Evolutionary conservation across 2,113 vertebrate genomes (phyloP).

Genomic region (Etheostoma cragini): DNA sequence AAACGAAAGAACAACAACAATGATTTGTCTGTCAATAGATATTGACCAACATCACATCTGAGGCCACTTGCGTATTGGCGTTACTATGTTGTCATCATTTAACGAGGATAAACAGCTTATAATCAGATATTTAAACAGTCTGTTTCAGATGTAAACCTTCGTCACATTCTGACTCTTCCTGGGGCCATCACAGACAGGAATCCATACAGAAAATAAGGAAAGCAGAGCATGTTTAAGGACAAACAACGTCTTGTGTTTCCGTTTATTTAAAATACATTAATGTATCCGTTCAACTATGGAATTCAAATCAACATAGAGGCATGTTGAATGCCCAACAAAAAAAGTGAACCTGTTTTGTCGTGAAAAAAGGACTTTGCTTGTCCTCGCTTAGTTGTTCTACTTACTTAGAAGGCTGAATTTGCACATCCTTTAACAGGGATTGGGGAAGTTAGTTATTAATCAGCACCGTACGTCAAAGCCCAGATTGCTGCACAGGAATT

Average conservation of each 20-base stretch:
- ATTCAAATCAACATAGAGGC: neutral
- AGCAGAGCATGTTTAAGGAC: neutral
- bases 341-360: conserved; percentile 5
- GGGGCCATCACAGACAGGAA: conserved; percentile 7
- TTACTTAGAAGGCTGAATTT: conserved; percentile 32
- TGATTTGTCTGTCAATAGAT: conserved; percentile 82
- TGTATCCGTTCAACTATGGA: neutral
- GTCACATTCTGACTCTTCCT: conserved; percentile 57
- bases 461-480: conserved; percentile 56
- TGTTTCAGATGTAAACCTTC: conserved; percentile 73
- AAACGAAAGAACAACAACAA: conserved; percentile 80
- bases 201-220: conserved; percentile 11
- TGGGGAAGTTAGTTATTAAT: conserved; percentile 52
- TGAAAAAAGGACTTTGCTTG: conserved; percentile 3
- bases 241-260: conserved; percentile 3
- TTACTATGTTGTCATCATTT: conserved; percentile 81
- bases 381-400: conserved; percentile 20
- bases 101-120: conserved; percentile 82
- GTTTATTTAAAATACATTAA: conserved; percentile 22
- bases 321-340: neutral
- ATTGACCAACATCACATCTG: conserved; percentile 78
- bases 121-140: conserved; percentile 78
- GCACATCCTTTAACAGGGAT: conserved; percentile 32
- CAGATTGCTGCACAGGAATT: conserved; percentile 55
- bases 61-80: conserved; percentile 78